A percentile compares a stretch with the other conserved stretches of the same genome.
phyloP scores from a whole-genome alignment of 2,888 invertebrate genomes.

The Deilephila elpenor region DNA sequence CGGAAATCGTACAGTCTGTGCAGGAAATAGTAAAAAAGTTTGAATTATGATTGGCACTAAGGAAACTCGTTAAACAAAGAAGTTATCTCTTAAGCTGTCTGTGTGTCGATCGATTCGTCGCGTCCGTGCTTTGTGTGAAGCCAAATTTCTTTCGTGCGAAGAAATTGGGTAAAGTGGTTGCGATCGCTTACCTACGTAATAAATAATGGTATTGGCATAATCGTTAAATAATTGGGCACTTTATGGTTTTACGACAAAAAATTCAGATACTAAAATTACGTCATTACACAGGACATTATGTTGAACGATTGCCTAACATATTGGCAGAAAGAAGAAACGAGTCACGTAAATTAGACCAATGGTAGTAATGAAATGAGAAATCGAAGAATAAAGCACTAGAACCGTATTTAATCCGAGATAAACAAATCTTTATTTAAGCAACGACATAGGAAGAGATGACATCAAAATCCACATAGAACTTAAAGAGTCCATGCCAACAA shows the following conservation, averaged over 20 bases:
- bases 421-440: background rate
- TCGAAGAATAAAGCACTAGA: too few species aligned
- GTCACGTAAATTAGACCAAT: too few species aligned
- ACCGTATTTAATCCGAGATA: too few species aligned
- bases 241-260: background rate
- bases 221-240: background rate
- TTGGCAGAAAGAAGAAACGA: too few species aligned
- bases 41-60: conserved; percentile 23
- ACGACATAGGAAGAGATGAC: background rate
- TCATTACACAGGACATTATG: too few species aligned
- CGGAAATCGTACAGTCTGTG: background rate
- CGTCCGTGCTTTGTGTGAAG: background rate
- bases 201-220: background rate
- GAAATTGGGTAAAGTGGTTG: background rate
- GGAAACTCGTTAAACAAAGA: conserved; percentile 29
- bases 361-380: too few species aligned
- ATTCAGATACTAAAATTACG: background rate
- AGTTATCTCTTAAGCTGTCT: conserved; percentile 27
- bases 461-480: background rate
- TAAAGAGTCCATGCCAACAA: background rate
- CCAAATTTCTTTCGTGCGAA: background rate
- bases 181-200: background rate
- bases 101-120: conserved; percentile 4
- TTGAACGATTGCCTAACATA: too few species aligned
- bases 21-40: conserved; percentile 16